phyloP scores from a whole-genome alignment of 2,888 invertebrate species.

The Ferdinandea cuprea region DNA sequence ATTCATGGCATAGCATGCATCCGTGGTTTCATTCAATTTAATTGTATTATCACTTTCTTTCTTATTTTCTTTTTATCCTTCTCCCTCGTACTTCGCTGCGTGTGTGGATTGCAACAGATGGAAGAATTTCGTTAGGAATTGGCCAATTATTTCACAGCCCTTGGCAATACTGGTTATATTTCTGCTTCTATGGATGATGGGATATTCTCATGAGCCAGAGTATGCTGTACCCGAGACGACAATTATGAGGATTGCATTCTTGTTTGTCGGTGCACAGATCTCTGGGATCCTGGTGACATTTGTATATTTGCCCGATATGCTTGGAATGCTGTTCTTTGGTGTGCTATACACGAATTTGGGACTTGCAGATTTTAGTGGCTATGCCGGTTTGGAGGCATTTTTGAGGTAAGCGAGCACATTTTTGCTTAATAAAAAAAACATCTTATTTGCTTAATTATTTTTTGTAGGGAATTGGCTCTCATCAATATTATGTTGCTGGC shows the following conservation, averaged over 20 bases:
- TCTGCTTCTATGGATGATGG: conserved; percentile 82
- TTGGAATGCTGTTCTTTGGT: conserved; percentile 87
- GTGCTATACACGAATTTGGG: conserved; percentile 84
- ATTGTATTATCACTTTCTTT: conserved; percentile 52
- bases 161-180: conserved; percentile 80
- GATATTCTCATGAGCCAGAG: conserved; percentile 80
- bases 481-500: conserved; percentile 87
- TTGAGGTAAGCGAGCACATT: conserved; percentile 81
- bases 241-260: conserved; percentile 81
- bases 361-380: conserved; percentile 83
- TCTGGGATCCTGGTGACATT: conserved; percentile 80
- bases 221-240: conserved; percentile 79
- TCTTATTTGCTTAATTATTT: background rate
- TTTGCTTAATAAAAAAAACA: background rate
- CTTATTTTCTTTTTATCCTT: conserved; percentile 36
- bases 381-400: conserved; percentile 83
- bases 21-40: conserved; percentile 62
- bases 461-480: conserved; percentile 85
- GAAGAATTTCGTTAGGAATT: conserved; percentile 79
- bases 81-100: conserved; percentile 17
- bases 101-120: conserved; percentile 78
- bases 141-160: conserved; percentile 81
- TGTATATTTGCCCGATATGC: conserved; percentile 84
- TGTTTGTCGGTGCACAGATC: conserved; percentile 82
- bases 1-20: conserved; percentile 48